Base-by-base conservation (phyloP, 2,888 invertebrate species). In the Phengaris alcon region DNA sequence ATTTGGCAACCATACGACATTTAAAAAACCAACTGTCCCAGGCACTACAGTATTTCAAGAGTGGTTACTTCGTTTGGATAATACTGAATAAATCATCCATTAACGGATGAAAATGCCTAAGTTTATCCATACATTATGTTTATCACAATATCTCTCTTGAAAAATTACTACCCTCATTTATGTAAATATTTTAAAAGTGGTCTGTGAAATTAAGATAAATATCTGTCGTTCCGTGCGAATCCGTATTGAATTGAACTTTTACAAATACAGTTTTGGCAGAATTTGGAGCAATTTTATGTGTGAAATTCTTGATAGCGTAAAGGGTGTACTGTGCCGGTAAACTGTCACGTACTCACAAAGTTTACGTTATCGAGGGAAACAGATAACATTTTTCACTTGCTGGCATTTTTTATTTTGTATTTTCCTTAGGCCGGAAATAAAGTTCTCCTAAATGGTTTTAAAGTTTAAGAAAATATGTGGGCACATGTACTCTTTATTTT, bases 261-360 rank as follows among this genome's bases (percentile, higher is more conserved):
- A 72, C 52, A 52, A 72, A 72, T 72, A 72, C 72, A 72, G 51
- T 72, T 72, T 52, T 13, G 72, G 52, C 7, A 72, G 44, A 72
- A 72, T 54, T 51, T 54, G 72, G 72, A 10, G 54, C 52, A 72
- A 72, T 72, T 54, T 52, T 54, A 54, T 72, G 54, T 72, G 72
- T 72, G 72, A 72, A 72, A 52, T 72, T 52, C 13, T 22, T 12
- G 52, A 35, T 72, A 54, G 35, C 52, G 22, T 72, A 52, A 72
- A 54, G 72, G 54, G 35, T 72, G 52, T 72, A 52, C 64, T 64
- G 64, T 35, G 35, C 70, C 70, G 12, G 51, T 70, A 70, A 70
- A 70, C 51, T 51, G 70, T 70, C 15, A 64, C 64, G 70, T 51
- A 15, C 15, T 51, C 15, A 70, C 51, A 15, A 48, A 48, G 15